Percentiles rank a stretch among this genome's conserved stretches.
Evolutionary conservation across 2,888 invertebrate species (phyloP).

Genomic region (Rhagonycha lutea): DNA sequence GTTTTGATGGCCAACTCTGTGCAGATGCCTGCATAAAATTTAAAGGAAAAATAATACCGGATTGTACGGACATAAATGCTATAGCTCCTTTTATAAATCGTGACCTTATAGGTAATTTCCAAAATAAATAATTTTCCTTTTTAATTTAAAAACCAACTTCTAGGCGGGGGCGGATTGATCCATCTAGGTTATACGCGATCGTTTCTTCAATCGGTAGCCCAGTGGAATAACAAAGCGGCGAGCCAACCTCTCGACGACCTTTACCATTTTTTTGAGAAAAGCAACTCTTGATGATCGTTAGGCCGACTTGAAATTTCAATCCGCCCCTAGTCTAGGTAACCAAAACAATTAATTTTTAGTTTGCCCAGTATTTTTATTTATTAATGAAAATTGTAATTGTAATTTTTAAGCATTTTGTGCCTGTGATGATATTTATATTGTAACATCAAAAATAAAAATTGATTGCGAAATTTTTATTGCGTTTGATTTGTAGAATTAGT

Average conservation of each 20-base stretch:
- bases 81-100: constrained; percentile 75
- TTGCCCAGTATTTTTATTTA: background rate
- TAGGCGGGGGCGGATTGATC: background rate
- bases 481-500: background rate
- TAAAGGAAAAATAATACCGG: constrained; percentile 82
- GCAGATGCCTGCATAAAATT: constrained; percentile 83
- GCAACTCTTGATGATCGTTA: background rate
- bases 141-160: background rate
- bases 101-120: background rate
- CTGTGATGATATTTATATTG: constrained; percentile 17
- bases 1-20: constrained; percentile 85
- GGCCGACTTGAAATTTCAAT: background rate
- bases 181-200: background rate
- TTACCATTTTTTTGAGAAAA: background rate
- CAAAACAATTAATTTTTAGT: background rate
- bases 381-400: background rate
- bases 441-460: background rate
- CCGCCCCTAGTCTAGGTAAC: background rate
- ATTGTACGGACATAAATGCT: constrained; percentile 81
- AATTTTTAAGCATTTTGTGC: background rate
- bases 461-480: background rate
- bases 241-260: background rate
- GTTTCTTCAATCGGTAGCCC: background rate
- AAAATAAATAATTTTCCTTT: background rate
- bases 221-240: background rate